A percentile compares a stretch with the other conserved stretches of the same genome.
Evolutionary conservation across 2,113 vertebrate genomes (phyloP).

Genomic region (Murina feae): DNA sequence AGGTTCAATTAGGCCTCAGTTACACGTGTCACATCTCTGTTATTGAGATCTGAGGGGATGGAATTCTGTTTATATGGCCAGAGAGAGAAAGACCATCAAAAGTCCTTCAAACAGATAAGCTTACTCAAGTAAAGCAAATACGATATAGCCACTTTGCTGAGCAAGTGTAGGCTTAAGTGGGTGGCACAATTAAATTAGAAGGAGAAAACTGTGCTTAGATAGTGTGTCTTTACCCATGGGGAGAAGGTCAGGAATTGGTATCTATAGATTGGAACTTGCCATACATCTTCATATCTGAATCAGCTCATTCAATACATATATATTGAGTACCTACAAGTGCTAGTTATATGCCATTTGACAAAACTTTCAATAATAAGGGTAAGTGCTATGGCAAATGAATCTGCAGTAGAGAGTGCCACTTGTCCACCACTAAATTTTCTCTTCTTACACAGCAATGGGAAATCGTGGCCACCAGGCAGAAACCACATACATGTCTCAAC

Average conservation of each 20-base stretch:
- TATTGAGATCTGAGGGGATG: conserved; percentile 58
- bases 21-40: conserved; percentile 68
- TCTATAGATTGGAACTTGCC: background rate
- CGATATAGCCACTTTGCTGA: background rate
- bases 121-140: conserved; percentile 6
- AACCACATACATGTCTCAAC: background rate
- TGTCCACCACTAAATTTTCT: background rate
- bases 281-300: background rate
- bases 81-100: conserved; percentile 31
- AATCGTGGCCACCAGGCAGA: background rate
- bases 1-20: conserved; percentile 59
- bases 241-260: background rate
- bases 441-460: background rate
- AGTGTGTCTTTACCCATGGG: background rate
- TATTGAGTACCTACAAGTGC: background rate
- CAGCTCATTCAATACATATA: background rate
- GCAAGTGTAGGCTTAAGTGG: background rate
- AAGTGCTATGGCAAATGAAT: background rate
- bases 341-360: background rate
- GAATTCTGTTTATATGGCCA: conserved; percentile 26
- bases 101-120: conserved; percentile 39
- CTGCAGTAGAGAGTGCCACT: background rate
- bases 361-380: background rate
- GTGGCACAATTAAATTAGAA: background rate
- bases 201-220: background rate